These are phyloP conservation scores for Epsilonema sp. DNA, from an alignment of 2,888 invertebrate species.

Conservation along the genomic window DNA sequence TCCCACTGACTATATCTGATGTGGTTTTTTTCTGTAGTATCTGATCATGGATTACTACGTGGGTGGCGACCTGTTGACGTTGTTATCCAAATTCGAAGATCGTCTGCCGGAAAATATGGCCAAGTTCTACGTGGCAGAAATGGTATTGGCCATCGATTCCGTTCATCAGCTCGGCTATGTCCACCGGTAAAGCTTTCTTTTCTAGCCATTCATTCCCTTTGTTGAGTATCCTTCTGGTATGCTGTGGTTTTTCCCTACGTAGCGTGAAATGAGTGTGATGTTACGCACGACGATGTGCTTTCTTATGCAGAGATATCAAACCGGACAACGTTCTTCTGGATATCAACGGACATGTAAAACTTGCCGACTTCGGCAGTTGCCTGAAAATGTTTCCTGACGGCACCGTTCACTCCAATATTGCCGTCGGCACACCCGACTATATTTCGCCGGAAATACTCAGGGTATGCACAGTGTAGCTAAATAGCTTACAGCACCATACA, in stretches of 20 bases:
- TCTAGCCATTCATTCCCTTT: no score
- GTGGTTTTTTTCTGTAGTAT: slow-evolving; percentile 51
- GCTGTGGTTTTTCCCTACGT: no score
- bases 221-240: no score
- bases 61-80: slow-evolving; percentile 86
- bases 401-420: slow-evolving; percentile 74
- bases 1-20: no score
- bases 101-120: slow-evolving; percentile 89
- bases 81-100: slow-evolving; percentile 94
- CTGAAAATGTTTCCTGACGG: slow-evolving; percentile 34
- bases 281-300: no score
- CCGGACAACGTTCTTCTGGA: slow-evolving; percentile 94
- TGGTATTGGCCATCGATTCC: slow-evolving; percentile 90
- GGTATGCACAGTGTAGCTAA: no score
- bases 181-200: slow-evolving; percentile 51
- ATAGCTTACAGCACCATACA: no score
- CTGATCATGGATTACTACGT: slow-evolving; percentile 99
- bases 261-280: no score
- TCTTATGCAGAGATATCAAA: slow-evolving; percentile 85
- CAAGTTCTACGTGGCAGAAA: slow-evolving; percentile 44
- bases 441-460: slow-evolving; percentile 95
- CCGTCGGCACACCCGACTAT: slow-evolving; percentile 97
- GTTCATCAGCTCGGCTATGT: slow-evolving; percentile 88
- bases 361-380: slow-evolving; percentile 97
- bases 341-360: slow-evolving; percentile 81